phyloP scores from a whole-genome alignment of 2,888 invertebrate genomes.

The Furcula furcula region DNA sequence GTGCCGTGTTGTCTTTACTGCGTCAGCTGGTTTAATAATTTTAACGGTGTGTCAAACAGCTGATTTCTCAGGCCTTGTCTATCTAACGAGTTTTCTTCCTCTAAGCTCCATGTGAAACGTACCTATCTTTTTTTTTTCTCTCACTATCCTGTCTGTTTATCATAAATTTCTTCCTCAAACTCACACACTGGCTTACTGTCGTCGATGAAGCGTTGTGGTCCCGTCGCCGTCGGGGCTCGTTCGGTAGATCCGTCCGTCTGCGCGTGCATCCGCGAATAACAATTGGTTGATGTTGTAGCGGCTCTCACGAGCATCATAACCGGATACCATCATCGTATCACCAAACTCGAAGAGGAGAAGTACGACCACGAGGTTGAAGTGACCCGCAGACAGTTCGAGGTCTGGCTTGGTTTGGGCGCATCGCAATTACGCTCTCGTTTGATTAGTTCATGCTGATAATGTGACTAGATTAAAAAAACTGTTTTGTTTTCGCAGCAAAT shows the following conservation, averaged over 20 bases:
- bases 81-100: conserved; percentile 67
- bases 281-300: conserved; percentile 81
- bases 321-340: conserved; percentile 92
- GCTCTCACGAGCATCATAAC: conserved; percentile 86
- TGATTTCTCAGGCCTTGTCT: conserved; percentile 54
- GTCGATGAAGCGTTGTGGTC: conserved; percentile 48
- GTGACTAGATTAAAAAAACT: conserved; percentile 69
- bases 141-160: conserved; percentile 58
- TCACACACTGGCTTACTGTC: conserved; percentile 59
- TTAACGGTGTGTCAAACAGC: conserved; percentile 45
- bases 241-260: conserved; percentile 7
- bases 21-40: conserved; percentile 63
- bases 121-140: conserved; percentile 53
- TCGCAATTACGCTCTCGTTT: conserved; percentile 69
- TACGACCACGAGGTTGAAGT: conserved; percentile 99
- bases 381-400: conserved; percentile 97
- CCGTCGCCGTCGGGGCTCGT: conserved; percentile 18
- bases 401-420: conserved; percentile 82
- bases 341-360: conserved; percentile 93
- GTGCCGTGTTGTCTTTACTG: conserved; percentile 67
- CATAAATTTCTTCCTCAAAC: conserved; percentile 55
- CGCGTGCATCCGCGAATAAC: conserved; percentile 50
- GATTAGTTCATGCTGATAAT: conserved; percentile 74
- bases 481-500: conserved; percentile 75
- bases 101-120: conserved; percentile 66